phyloP scores from a whole-genome alignment of 2,797 vertebrate species.

The Babyrousa celebensis region DNA sequence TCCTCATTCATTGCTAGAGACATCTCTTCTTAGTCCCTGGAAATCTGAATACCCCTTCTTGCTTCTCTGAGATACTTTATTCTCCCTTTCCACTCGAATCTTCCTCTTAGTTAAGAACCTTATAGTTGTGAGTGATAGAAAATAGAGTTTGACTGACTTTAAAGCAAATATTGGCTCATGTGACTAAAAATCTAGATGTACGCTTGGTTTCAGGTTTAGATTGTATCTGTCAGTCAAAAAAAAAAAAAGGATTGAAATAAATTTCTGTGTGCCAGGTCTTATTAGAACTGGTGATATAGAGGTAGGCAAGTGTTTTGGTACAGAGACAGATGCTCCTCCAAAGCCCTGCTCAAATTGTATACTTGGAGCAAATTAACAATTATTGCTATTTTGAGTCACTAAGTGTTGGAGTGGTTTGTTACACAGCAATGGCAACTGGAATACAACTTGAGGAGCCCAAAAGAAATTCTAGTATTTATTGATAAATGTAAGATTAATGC shows the following conservation, averaged over 20 bases:
- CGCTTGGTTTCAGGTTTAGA: not conserved
- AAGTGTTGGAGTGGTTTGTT: not conserved
- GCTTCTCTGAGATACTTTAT: slow-evolving; percentile 36
- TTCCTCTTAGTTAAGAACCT: slow-evolving; percentile 26
- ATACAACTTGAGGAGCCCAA: not conserved
- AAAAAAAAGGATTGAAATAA: not conserved
- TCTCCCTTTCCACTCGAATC: not conserved
- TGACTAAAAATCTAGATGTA: not conserved
- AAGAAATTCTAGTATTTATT: not conserved
- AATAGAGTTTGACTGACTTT: not conserved
- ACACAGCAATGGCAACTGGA: not conserved
- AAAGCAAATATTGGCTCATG: not conserved
- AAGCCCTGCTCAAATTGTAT: not conserved
- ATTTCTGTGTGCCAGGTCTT: not conserved
- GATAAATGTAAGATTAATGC: not conserved
- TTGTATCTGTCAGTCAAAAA: not conserved
- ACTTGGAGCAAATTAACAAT: slow-evolving; percentile 33
- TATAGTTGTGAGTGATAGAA: slow-evolving; percentile 23
- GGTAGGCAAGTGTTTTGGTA: not conserved
- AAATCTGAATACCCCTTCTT: not conserved
- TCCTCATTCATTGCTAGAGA: not conserved
- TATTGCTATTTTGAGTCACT: not conserved
- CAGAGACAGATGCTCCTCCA: not conserved
- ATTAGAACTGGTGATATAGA: not conserved
- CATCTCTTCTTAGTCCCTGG: not conserved